phyloP scores from a whole-genome alignment of 2,797 vertebrate species.

The Pseudochaenichthys georgianus region DNA sequence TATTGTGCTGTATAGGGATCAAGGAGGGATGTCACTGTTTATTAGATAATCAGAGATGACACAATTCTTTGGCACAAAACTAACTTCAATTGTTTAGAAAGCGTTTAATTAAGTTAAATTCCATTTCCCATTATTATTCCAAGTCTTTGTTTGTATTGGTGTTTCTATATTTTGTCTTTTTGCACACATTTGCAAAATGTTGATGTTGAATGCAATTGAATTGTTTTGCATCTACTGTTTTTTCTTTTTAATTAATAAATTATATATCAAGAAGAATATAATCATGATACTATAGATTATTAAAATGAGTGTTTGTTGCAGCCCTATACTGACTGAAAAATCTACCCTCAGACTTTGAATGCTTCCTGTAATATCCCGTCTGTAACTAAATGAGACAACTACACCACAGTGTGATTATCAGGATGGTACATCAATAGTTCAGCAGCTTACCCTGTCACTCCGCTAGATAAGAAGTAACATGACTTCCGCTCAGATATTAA shows the following conservation, averaged over 20 bases:
- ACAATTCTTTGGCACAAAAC: no score
- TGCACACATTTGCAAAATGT: background rate
- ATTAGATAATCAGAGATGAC: background rate
- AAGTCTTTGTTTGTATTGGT: background rate
- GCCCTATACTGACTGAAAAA: background rate
- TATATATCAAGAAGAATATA: background rate
- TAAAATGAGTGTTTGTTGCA: background rate
- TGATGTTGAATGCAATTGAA: background rate
- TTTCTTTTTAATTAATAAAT: background rate
- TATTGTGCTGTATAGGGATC: background rate
- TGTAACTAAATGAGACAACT: background rate
- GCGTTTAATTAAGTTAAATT: no score
- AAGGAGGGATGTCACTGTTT: background rate
- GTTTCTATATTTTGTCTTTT: background rate
- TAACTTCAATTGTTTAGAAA: background rate
- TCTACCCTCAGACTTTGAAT: background rate
- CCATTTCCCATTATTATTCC: background rate
- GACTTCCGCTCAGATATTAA: conserved; percentile 38
- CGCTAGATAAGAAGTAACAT: background rate
- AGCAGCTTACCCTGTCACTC: conserved; percentile 6
- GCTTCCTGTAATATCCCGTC: background rate
- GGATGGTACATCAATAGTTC: background rate
- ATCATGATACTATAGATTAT: background rate
- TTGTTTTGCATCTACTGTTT: background rate
- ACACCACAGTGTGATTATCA: background rate